Conservation (phyloP, 2,797 vertebrate genomes). For the Numenius phaeopus region DNA sequence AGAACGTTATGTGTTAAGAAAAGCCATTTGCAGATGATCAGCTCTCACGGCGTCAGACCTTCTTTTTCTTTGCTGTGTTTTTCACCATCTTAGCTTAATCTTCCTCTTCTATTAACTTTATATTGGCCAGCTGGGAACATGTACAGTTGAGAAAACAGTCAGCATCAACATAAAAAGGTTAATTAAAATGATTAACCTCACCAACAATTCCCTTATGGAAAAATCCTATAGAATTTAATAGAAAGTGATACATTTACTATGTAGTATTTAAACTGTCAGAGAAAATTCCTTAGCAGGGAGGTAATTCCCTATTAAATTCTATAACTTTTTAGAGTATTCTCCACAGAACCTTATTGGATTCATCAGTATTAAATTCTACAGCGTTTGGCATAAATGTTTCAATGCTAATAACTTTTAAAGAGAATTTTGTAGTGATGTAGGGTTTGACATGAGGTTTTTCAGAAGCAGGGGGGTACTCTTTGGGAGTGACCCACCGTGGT, state of each 20-base stretch:
- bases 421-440: background rate
- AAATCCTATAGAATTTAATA: slow-evolving; percentile 61
- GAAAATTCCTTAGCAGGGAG: slow-evolving; percentile 59
- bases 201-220: slow-evolving; percentile 61
- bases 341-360: slow-evolving; percentile 24
- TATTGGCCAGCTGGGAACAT: slow-evolving; percentile 65
- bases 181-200: slow-evolving; percentile 75
- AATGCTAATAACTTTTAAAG: background rate
- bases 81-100: slow-evolving; percentile 50
- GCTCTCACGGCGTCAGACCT: background rate
- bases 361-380: slow-evolving; percentile 37
- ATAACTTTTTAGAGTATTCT: slow-evolving; percentile 38
- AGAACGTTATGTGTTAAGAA: background rate
- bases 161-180: slow-evolving; percentile 71
- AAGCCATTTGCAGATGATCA: slow-evolving; percentile 47
- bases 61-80: slow-evolving; percentile 16
- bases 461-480: background rate
- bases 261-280: slow-evolving; percentile 66
- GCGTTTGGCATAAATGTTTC: slow-evolving; percentile 41
- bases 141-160: slow-evolving; percentile 52
- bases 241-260: slow-evolving; percentile 63
- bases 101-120: slow-evolving; percentile 62
- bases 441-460: background rate
- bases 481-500: background rate
- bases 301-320: slow-evolving; percentile 56